Conservation (phyloP, 2,888 invertebrate species). For the Monopis laevigella region DNA sequence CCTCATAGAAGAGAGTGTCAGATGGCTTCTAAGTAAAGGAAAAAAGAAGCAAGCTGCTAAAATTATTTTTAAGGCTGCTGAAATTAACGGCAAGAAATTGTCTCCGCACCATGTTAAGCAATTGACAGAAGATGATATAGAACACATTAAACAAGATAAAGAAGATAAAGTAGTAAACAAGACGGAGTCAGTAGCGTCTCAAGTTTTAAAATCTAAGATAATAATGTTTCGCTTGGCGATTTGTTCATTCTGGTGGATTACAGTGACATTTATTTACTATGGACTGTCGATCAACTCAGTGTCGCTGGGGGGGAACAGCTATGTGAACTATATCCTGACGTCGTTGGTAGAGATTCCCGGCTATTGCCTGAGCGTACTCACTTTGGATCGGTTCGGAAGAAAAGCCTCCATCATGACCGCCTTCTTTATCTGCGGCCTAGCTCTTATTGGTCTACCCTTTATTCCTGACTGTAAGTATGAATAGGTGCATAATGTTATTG, state of each 20-base stretch:
- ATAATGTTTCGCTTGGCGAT: conserved; percentile 64
- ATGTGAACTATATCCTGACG: conserved; percentile 78
- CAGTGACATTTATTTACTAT: conserved; percentile 82
- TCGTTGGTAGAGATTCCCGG: conserved; percentile 73
- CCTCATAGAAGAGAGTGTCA: conserved; percentile 71
- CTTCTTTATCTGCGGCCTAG: conserved; percentile 65
- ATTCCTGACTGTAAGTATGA: conserved; percentile 55
- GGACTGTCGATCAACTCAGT: conserved; percentile 83
- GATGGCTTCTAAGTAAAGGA: conserved; percentile 75
- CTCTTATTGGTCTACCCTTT: conserved; percentile 68
- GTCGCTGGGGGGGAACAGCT: conserved; percentile 76
- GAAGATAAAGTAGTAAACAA: conserved; percentile 15
- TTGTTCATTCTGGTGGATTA: conserved; percentile 83
- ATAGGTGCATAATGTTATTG: background rate
- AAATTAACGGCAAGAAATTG: conserved; percentile 43
- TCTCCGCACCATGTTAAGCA: conserved; percentile 21
- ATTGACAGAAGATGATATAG: conserved; percentile 6
- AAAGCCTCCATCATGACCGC: conserved; percentile 66
- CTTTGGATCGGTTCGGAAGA: conserved; percentile 68
- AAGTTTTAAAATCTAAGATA: conserved; percentile 58
- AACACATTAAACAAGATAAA: background rate
- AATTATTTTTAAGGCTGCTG: conserved; percentile 59
- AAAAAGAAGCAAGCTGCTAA: conserved; percentile 56
- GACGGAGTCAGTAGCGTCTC: conserved; percentile 27
- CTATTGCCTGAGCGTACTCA: conserved; percentile 63